These are phyloP conservation scores for Zaprionus taronus DNA, from an alignment of 1,140 invertebrate species.

Conservation along the genomic window DNA sequence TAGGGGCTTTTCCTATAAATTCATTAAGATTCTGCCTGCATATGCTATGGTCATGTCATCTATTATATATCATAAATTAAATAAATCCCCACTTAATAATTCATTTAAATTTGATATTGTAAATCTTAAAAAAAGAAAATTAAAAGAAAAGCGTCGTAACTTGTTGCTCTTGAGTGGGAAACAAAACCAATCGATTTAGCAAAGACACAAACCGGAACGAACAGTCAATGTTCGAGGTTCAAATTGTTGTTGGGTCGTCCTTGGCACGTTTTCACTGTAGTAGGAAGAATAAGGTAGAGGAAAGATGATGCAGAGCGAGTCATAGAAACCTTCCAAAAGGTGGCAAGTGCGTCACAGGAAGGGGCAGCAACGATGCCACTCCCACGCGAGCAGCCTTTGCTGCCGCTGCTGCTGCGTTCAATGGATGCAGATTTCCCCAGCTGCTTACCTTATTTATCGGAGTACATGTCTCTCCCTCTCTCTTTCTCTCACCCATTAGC, in stretches of 20 bases:
- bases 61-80: too few species aligned
- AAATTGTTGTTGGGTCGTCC: constrained; percentile 5
- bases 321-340: too few species aligned
- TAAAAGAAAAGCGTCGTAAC: neutral
- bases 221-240: neutral
- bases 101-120: neutral
- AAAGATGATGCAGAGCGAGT: neutral
- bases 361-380: constrained; percentile 50
- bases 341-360: too few species aligned
- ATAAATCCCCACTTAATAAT: too few species aligned
- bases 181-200: neutral
- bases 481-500: constrained; percentile 12
- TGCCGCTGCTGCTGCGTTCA: constrained; percentile 17
- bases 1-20: neutral
- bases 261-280: constrained; percentile 23
- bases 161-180: neutral
- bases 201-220: constrained; percentile 1
- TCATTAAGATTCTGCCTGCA: too few species aligned
- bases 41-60: too few species aligned
- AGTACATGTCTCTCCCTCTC: constrained; percentile 3
- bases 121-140: neutral
- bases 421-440: constrained; percentile 39
- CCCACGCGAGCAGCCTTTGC: constrained; percentile 48
- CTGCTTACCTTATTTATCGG: constrained; percentile 36
- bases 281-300: neutral